Base-by-base conservation (phyloP, 2,113 vertebrate species). In the Clinocottus analis region DNA sequence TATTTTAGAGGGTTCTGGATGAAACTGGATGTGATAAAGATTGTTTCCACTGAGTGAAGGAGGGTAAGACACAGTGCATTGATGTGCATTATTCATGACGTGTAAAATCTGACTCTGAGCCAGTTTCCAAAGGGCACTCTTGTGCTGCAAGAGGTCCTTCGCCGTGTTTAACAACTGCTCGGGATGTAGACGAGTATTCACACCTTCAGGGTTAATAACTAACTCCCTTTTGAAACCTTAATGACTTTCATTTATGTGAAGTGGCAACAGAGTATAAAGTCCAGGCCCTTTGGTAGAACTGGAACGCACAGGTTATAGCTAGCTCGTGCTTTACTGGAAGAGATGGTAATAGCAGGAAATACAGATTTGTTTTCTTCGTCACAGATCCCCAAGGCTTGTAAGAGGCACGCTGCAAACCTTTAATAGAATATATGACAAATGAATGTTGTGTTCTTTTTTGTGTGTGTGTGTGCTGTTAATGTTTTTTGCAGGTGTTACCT, bases 131-230 rank as follows among this genome's bases (percentile, higher is more conserved):
- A 91, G 85, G 75, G 41, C 73, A 71, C 17, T 53, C 7, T 70
- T 59, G 33, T 17, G 12, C 35, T 67, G 31, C 76, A 68, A 56
- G 80, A 76, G 84, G 77, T 76, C 75, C 55, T 75, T 85, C 70
- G 41, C 55, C 0, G 45, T 72, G 45, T 35, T 77, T 83, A 85
- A 74, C 88, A 87, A 77, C 89, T 87, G 78, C 75, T 88, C 74
- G 43, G 77, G 56, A 83, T 88, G 79, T 64, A 63, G 68, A 72
- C 55, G 21, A 25, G 64, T 37, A 83, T 64, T 75, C 71, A 67
- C 65, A 87, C 25, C 61, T 78, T 69, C 45, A 49, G 49, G 56
- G 81, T 91, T 91, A 89, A 90, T 89, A 82, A 84, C 80, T 84
- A 88, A 88, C 85, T 81, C 27, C 4, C 1, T 59, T 89, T 80